Percentiles rank a stretch among this genome's conserved stretches.
phyloP scores from a whole-genome alignment of 2,113 vertebrate species.

The Prochilodus magdalenae region DNA sequence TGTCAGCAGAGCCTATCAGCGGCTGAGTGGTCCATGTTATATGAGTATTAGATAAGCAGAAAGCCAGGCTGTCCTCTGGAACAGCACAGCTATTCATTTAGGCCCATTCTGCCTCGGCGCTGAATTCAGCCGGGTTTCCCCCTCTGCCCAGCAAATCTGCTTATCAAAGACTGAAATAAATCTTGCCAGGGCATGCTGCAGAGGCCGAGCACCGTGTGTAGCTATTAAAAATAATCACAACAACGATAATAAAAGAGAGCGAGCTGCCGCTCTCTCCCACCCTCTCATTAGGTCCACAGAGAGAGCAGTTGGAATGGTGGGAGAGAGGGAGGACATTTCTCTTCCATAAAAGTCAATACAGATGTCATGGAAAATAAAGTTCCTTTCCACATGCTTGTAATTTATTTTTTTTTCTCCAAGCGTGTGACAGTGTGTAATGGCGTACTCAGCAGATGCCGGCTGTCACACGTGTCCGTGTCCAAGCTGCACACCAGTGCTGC shows the following conservation, averaged over 20 bases:
- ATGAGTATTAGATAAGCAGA: background rate
- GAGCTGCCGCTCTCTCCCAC: conserved; percentile 6
- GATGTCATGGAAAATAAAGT: conserved; percentile 21
- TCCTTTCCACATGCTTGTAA: background rate
- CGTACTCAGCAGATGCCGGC: background rate
- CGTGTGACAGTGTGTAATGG: background rate
- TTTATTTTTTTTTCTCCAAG: background rate
- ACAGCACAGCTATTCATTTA: background rate
- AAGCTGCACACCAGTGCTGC: background rate
- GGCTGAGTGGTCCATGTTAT: background rate
- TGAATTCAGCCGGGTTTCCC: conserved; percentile 23
- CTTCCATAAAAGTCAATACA: conserved; percentile 28
- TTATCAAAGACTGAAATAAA: conserved; percentile 43
- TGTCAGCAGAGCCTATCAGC: background rate
- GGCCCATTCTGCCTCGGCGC: background rate
- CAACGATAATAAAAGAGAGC: conserved; percentile 16
- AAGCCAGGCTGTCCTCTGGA: background rate
- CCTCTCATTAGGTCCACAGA: conserved; percentile 29
- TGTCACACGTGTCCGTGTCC: background rate
- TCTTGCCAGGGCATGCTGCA: conserved; percentile 18
- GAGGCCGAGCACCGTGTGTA: background rate
- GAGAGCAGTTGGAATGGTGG: conserved; percentile 30
- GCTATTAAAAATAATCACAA: conserved; percentile 44
- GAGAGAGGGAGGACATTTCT: conserved; percentile 1
- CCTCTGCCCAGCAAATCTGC: conserved; percentile 35